Conservation (phyloP, 2,797 vertebrate genomes). For the Avahi laniger region DNA sequence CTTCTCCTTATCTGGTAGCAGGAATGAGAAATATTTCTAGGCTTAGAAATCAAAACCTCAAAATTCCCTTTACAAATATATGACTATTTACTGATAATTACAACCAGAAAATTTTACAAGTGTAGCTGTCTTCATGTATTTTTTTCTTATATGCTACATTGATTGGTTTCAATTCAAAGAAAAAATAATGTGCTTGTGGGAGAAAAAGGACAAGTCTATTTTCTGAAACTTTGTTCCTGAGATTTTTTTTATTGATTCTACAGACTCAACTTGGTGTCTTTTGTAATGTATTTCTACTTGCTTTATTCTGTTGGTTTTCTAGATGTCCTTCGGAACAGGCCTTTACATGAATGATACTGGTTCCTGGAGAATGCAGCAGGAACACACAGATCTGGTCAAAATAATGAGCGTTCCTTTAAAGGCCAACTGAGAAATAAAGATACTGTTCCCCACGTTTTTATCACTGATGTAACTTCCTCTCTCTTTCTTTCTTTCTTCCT, state of each 20-base stretch:
- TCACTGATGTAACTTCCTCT: constrained; percentile 66
- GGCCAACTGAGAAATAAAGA: constrained; percentile 68
- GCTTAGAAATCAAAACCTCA: not conserved
- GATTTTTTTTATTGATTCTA: not conserved
- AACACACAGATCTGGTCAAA: constrained; percentile 68
- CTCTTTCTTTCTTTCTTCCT: not conserved
- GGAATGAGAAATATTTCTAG: constrained; percentile 39
- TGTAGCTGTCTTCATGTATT: not conserved
- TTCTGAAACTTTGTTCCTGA: constrained; percentile 38
- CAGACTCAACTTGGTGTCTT: not conserved
- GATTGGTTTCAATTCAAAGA: not conserved
- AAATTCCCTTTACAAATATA: not conserved
- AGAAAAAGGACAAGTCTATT: constrained; percentile 25
- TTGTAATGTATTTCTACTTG: not conserved
- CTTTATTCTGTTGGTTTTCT: constrained; percentile 38
- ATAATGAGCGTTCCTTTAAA: constrained; percentile 78
- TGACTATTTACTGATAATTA: not conserved
- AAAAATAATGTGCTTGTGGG: not conserved
- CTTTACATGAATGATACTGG: constrained; percentile 63
- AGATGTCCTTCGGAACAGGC: constrained; percentile 57
- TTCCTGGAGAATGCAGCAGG: constrained; percentile 53
- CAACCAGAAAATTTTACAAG: not conserved
- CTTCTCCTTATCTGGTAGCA: constrained; percentile 22
- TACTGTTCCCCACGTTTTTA: constrained; percentile 78
- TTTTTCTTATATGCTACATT: not conserved